These are phyloP conservation scores for Sinopyrophorus schimmeli DNA, from an alignment of 2,888 invertebrate species.

Conservation along the genomic window DNA sequence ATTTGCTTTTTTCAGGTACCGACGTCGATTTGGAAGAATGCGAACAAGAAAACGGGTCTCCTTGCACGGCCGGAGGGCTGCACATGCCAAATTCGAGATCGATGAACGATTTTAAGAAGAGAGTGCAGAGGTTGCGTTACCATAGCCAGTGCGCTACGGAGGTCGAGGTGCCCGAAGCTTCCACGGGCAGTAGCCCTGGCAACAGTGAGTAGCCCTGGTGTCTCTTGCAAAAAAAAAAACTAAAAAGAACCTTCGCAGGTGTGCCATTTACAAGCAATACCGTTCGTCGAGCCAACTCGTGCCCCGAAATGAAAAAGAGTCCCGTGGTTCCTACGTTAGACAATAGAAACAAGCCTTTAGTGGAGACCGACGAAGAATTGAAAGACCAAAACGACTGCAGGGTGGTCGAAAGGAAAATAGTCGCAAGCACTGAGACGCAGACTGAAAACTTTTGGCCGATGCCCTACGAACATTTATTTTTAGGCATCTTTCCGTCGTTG, in stretches of 20 bases:
- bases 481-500: slow-evolving; percentile 65
- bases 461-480: slow-evolving; percentile 75
- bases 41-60: slow-evolving; percentile 58
- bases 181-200: slow-evolving; percentile 56
- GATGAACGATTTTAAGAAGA: slow-evolving; percentile 61
- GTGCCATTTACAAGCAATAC: slow-evolving; percentile 40
- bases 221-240: neutral
- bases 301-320: slow-evolving; percentile 63
- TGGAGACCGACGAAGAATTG: slow-evolving; percentile 52
- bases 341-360: slow-evolving; percentile 45
- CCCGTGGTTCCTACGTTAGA: slow-evolving; percentile 39
- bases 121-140: slow-evolving; percentile 62
- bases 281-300: slow-evolving; percentile 67
- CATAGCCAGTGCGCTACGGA: slow-evolving; percentile 67
- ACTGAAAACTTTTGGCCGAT: slow-evolving; percentile 72
- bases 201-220: slow-evolving; percentile 44
- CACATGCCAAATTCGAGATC: slow-evolving; percentile 64
- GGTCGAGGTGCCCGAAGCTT: slow-evolving; percentile 45
- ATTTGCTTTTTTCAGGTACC: slow-evolving; percentile 20
- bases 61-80: slow-evolving; percentile 63
- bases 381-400: slow-evolving; percentile 29
- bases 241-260: slow-evolving; percentile 15
- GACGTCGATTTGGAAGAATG: slow-evolving; percentile 49
- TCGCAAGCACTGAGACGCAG: slow-evolving; percentile 65
- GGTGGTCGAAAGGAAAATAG: too few relatives aligned